A percentile compares a stretch with the other conserved stretches of the same genome.
Conservation (phyloP, 2,888 invertebrate species). For the Epinotia bilunana region DNA sequence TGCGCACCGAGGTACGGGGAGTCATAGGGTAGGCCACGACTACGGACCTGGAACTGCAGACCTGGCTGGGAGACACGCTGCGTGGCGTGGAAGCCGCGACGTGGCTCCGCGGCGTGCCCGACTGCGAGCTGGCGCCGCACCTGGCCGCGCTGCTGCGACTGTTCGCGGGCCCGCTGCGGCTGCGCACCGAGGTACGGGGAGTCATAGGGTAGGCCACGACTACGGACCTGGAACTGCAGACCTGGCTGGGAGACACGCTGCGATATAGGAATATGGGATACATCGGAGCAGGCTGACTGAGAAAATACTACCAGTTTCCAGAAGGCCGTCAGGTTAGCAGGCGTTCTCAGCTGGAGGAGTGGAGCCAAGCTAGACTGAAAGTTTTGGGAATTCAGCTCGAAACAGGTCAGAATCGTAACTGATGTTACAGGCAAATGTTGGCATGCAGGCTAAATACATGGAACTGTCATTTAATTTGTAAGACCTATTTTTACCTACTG, state of each 20-base stretch:
- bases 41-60: conserved; percentile 56
- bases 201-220: conserved; percentile 36
- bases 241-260: conserved; percentile 58
- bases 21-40: conserved; percentile 15
- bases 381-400: too few species aligned
- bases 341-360: too few species aligned
- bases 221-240: conserved; percentile 56
- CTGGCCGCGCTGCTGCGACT: conserved; percentile 64
- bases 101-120: conserved; percentile 54
- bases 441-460: too few species aligned
- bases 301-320: too few species aligned
- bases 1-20: conserved; percentile 44
- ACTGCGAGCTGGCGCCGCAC: conserved; percentile 52
- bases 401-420: too few species aligned
- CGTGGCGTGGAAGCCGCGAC: conserved; percentile 51
- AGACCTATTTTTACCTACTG: too few species aligned
- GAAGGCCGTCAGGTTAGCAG: too few species aligned
- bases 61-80: conserved; percentile 58
- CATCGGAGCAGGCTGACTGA: too few species aligned
- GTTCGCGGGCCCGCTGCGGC: conserved; percentile 59
- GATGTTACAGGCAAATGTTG: too few species aligned
- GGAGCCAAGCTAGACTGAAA: too few species aligned
- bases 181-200: conserved; percentile 44
- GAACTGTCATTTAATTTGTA: too few species aligned
- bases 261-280: not conserved